Base-by-base conservation (phyloP, 2,113 vertebrate genomes). In the Rhinichthys klamathensis region DNA sequence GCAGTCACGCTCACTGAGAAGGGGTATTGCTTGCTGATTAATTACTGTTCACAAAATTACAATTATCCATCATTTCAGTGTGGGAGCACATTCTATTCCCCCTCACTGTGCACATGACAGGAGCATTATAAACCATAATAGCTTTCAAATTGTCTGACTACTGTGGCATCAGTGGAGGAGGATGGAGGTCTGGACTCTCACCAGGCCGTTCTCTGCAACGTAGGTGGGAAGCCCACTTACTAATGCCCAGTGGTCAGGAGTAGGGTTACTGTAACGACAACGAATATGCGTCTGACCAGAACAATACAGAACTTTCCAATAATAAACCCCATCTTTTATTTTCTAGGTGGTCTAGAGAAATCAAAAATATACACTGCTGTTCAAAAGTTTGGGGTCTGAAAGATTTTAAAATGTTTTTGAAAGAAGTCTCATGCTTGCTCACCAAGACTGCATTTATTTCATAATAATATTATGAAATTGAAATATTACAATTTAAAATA, bases 161-260 rank as follows among this genome's bases (percentile, higher is more conserved):
- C 84, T 84, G 10, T 84, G 21, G 10, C 32, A 18, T 81, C 63
- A 30, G 25, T 81, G 58, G 13, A 75, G 44, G 25, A 77, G 89
- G 41, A 74, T 41, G 72, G 88, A 88, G 65, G 12, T 83, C 67
- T 87, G 56, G 80, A 56, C 46, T 86, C 94, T 93, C 41, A 96
- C 95, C 94, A 96, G 92, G 46, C 93, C 94, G 0, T 85, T 94
- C 84, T 96, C 95, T 9, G 95, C 95, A 1, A 96, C 95, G 18
- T 94, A 96, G 44, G 91, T 93, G 1, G 95, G 95, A 65, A 96
- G 88, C 18, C 95, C 94, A 35, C 94, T 96, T 30, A 91, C 8
- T 85, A 96, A 90, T 7, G 92, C 93, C 95, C 95, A 96, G 91
- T 96, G 95, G 41, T 96, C 95, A 9, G 91, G 83, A 2, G 94